Percentiles rank a stretch among this genome's conserved stretches.
Conservation (phyloP, 2,113 vertebrate species). For the Diphyllodes magnificus region DNA sequence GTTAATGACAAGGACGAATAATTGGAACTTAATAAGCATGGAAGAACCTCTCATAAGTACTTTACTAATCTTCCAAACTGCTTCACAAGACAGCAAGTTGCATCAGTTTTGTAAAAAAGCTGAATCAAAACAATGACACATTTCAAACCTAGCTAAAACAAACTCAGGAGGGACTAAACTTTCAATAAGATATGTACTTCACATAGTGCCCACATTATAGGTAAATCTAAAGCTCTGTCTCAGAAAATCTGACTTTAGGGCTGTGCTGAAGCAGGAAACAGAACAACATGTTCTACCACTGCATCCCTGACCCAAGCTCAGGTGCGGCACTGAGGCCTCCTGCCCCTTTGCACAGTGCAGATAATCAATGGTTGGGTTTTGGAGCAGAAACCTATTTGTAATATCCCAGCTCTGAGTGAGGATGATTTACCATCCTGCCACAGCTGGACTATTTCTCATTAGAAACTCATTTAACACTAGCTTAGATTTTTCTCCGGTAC, state of each 20-base stretch:
- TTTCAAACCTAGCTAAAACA: neutral
- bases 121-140: neutral
- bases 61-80: neutral
- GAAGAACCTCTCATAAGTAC: neutral
- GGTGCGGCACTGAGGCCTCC: neutral
- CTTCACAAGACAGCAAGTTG: neutral
- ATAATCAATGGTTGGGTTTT: neutral
- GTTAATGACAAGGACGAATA: neutral
- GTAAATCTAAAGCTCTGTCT: neutral
- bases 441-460: neutral
- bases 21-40: neutral
- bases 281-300: neutral
- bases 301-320: neutral
- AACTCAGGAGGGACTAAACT: neutral
- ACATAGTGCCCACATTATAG: neutral
- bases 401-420: neutral
- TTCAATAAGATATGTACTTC: neutral
- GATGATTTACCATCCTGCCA: neutral
- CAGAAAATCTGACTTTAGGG: neutral
- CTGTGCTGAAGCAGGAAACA: neutral
- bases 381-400: neutral
- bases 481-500: neutral
- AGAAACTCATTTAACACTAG: constrained; percentile 16
- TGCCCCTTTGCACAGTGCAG: neutral
- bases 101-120: neutral